Conservation (phyloP, 2,888 invertebrate genomes). For the Euproctis similis region DNA sequence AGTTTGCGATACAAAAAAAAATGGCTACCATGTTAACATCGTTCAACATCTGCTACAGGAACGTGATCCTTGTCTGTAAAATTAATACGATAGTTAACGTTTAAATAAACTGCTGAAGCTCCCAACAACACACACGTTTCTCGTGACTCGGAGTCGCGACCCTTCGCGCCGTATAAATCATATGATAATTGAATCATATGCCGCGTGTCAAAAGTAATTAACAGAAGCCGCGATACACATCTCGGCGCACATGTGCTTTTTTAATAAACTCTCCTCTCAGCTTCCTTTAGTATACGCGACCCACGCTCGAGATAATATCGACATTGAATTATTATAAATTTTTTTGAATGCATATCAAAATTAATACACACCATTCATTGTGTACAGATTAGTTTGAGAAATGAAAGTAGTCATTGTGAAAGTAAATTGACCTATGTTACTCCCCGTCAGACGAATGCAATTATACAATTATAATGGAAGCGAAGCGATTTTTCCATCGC, state of each 20-base stretch:
- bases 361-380: constrained; percentile 54
- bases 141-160: constrained; percentile 29
- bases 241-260: constrained; percentile 71
- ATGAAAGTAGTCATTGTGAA: constrained; percentile 67
- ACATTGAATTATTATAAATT: too few species aligned
- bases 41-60: constrained; percentile 59
- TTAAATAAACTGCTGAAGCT: constrained; percentile 55
- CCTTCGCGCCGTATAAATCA: constrained; percentile 65
- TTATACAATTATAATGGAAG: constrained; percentile 40
- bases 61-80: constrained; percentile 44
- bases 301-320: constrained; percentile 66
- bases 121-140: constrained; percentile 35
- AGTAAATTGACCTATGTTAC: constrained; percentile 70
- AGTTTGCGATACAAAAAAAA: constrained; percentile 35
- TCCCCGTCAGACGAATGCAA: too few species aligned
- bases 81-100: constrained; percentile 67
- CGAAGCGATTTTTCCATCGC: constrained; percentile 30
- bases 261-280: constrained; percentile 64
- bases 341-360: constrained; percentile 65
- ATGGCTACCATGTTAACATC: constrained; percentile 47
- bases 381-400: constrained; percentile 56
- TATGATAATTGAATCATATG: constrained; percentile 76
- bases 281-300: constrained; percentile 63
- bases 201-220: constrained; percentile 75
- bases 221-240: constrained; percentile 71